Evolutionary conservation across 1,140 invertebrate species (phyloP).

Genomic region (Bombus confusus): DNA sequence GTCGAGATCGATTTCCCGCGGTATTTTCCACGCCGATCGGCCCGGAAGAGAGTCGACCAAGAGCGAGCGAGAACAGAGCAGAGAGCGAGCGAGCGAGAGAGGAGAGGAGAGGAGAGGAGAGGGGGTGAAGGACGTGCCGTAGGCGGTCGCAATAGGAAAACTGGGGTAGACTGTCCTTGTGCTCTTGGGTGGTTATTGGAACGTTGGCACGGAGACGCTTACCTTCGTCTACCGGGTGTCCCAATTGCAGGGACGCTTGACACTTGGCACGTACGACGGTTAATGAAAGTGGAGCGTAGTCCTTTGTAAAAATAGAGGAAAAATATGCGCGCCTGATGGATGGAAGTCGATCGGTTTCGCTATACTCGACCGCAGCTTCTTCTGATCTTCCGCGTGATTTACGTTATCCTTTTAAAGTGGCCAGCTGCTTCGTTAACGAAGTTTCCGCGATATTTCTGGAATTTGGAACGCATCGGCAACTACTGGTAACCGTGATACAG

Average conservation of each 20-base stretch:
- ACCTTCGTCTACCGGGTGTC: slow-evolving; percentile 77
- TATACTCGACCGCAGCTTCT: not conserved
- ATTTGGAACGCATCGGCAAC: no score
- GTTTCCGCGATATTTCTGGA: not conserved
- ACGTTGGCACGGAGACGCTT: slow-evolving; percentile 80
- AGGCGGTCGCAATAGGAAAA: slow-evolving; percentile 80
- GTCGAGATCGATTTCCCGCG: slow-evolving; percentile 71
- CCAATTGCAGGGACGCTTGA: slow-evolving; percentile 40
- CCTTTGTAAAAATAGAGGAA: slow-evolving; percentile 48
- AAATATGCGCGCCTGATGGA: not conserved
- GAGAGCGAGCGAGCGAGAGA: slow-evolving; percentile 42
- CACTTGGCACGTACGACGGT: slow-evolving; percentile 48
- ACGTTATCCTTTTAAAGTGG: no score
- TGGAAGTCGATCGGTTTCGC: not conserved
- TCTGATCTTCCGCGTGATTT: no score
- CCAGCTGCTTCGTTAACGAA: not conserved
- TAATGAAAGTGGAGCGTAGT: slow-evolving; percentile 48
- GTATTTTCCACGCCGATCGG: slow-evolving; percentile 78
- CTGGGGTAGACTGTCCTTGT: slow-evolving; percentile 81
- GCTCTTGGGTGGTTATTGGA: slow-evolving; percentile 80
- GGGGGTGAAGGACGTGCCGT: slow-evolving; percentile 68
- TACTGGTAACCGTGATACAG: not conserved
- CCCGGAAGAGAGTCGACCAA: slow-evolving; percentile 71
- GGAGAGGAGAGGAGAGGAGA: slow-evolving; percentile 52
- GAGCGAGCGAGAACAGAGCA: slow-evolving; percentile 35